Base-by-base conservation (phyloP, 2,888 invertebrate genomes). In the Quadroppia sp. region DNA sequence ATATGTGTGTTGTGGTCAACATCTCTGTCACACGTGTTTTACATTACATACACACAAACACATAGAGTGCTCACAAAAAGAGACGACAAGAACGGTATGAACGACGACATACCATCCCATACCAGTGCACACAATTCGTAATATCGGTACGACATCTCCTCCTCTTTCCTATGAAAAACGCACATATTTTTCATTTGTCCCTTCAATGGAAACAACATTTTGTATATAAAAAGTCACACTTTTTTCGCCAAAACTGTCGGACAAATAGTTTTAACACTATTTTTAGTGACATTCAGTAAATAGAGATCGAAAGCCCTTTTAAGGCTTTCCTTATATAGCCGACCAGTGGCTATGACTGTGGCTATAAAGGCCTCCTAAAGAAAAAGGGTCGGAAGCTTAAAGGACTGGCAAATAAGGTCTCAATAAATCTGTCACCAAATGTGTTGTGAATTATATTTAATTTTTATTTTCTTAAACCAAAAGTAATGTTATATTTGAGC, bases 1-100 rank as follows among this genome's bases (percentile, higher is more conserved):
- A n/a, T n/a, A n/a, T n/a, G n/a, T n/a, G n/a, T n/a, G n/a, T 50
- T 50, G 50, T 50, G 50, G 50, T 50, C 50, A 50, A 50, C 50
- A 50, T 4, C 6, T 4, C 36, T 36, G 36, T 50, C 50, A 50
- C 50, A 50, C 50, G 50, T 50, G 50, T 50, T 50, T 50, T 4
- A 50, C 50, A 50, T 50, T 50, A 50, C 6, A 50, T 15, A 36
- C 4, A 36, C 9, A 11, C 50, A n/a, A n/a, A 50, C 9, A 50
- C 15, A 50, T 50, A 50, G 36, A 36, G 36, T n/a, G n/a, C n/a
- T n/a, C n/a, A n/a, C n/a, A n/a, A n/a, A n/a, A n/a, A n/a, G n/a
- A n/a, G n/a, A n/a, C n/a, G n/a, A n/a, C n/a, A n/a, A n/a, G n/a
- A n/a, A n/a, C n/a, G n/a, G n/a, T n/a, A n/a, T n/a, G n/a, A n/a